Evolutionary conservation across 2,888 invertebrate species (phyloP).

Genomic region (Tupiocoris notatus): DNA sequence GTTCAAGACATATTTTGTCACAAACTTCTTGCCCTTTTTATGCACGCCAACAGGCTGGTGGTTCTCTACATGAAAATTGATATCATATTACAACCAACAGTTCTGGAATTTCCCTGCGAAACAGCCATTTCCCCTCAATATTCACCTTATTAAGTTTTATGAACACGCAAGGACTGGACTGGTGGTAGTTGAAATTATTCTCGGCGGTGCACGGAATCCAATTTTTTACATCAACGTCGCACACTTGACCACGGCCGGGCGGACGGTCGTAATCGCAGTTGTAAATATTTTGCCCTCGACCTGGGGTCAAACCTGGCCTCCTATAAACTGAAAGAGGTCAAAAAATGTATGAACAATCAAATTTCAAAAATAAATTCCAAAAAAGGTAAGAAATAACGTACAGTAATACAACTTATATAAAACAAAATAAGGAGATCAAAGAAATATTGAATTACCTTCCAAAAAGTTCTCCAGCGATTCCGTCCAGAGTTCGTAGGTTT

Average conservation of each 20-base stretch:
- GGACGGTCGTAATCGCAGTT: constrained; percentile 73
- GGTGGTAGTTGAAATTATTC: constrained; percentile 84
- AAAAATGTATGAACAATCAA: not conserved
- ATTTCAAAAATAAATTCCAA: too few species aligned
- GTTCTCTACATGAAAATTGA: too few species aligned
- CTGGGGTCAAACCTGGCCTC: constrained; percentile 68
- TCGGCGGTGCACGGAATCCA: constrained; percentile 79
- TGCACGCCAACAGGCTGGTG: too few species aligned
- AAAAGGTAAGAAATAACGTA: too few species aligned
- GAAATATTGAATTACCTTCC: constrained; percentile 63
- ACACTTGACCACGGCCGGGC: constrained; percentile 73
- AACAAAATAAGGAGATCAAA: too few species aligned
- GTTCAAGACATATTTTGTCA: too few species aligned
- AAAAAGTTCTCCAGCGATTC: constrained; percentile 72
- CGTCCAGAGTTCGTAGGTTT: constrained; percentile 76
- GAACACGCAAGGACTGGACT: constrained; percentile 89
- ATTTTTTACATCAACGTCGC: constrained; percentile 78
- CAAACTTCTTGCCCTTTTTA: too few species aligned
- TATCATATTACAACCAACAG: too few species aligned
- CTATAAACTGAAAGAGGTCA: constrained; percentile 63
- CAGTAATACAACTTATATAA: too few species aligned
- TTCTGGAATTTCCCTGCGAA: too few species aligned
- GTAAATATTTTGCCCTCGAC: constrained; percentile 71
- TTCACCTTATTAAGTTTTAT: constrained; percentile 84
- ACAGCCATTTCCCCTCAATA: too few species aligned